Evolutionary conservation across 2,888 invertebrate genomes (phyloP), one percentile per base, ranked within the genome.

Genomic region (Nephrotoma flavescens): DNA sequence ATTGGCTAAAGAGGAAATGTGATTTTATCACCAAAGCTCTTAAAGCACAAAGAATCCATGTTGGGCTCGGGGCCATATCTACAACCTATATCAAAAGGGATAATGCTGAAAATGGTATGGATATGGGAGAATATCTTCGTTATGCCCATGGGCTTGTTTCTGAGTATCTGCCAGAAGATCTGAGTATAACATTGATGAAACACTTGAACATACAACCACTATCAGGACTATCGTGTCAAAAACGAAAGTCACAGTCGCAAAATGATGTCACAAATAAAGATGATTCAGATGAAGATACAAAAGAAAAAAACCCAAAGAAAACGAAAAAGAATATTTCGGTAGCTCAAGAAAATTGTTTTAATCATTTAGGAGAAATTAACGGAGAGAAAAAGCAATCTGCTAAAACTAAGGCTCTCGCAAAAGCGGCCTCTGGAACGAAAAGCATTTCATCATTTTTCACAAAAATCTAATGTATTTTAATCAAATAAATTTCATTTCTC

Each of bases 371-470:
- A 4, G 31, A 71, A 71, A 9, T 31, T 31, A 71, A 71, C 9
- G 71, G 71, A 41, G 89, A 89, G 52, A 93, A 94, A 87, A 89
- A 92, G 42, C 89, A 94, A 87, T 93, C 94, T 83, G 93, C 95
- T 7, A 97, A 96, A 91, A 96, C 96, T 89, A 95, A 96, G 89
- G 94, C 95, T 0, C 92, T 95, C 89, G 94, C 94, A 89, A 96
- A 96, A 90, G 95, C 96, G 87, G 96, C 97, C 44, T 93, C 94
- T 89, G 96, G 96, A 86, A 95, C 95, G 42, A 97, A 96, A 92
- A 95, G 94, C 89, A 96, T 97, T 90, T 94, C 95, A 86, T 94
- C 95, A 45, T 96, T 96, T 92, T 97, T 97, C 90, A 94, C 94
- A 88, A 96, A 96, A 88, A 19, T 11, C 11, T 85, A 45, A 44